These are phyloP conservation scores for Chionis minor DNA, from an alignment of 2,113 vertebrate species.

Conservation along the genomic window DNA sequence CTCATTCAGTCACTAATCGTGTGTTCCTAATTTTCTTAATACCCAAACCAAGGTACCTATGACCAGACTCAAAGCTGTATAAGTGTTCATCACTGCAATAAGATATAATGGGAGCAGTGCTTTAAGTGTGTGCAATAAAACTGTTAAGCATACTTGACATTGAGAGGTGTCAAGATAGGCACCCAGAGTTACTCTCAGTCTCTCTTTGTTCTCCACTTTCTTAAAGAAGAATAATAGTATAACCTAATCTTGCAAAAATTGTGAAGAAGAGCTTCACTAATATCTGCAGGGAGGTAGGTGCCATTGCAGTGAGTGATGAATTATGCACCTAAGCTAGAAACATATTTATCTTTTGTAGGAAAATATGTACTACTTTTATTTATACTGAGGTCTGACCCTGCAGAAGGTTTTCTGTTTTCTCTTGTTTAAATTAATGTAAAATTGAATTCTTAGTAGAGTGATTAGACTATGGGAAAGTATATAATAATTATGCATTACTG, in stretches of 20 bases:
- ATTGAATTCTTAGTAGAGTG: background rate
- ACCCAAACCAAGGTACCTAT: background rate
- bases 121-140: background rate
- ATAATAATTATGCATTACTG: background rate
- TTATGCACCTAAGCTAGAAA: background rate
- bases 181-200: background rate
- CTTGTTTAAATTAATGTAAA: conserved; percentile 4
- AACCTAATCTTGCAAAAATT: background rate
- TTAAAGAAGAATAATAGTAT: background rate
- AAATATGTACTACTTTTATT: background rate
- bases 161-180: background rate
- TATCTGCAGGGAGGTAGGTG: background rate
- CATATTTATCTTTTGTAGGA: background rate
- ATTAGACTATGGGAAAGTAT: background rate
- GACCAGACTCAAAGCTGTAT: background rate
- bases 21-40: conserved; percentile 4
- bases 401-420: background rate
- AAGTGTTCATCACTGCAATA: background rate
- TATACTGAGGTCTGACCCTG: background rate
- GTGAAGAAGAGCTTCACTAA: background rate
- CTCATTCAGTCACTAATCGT: background rate
- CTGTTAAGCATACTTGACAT: background rate
- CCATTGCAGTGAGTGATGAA: background rate
- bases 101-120: background rate
- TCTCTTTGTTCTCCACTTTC: background rate